Conservation (phyloP, 2,113 vertebrate species). For the Scophthalmus maximus region DNA sequence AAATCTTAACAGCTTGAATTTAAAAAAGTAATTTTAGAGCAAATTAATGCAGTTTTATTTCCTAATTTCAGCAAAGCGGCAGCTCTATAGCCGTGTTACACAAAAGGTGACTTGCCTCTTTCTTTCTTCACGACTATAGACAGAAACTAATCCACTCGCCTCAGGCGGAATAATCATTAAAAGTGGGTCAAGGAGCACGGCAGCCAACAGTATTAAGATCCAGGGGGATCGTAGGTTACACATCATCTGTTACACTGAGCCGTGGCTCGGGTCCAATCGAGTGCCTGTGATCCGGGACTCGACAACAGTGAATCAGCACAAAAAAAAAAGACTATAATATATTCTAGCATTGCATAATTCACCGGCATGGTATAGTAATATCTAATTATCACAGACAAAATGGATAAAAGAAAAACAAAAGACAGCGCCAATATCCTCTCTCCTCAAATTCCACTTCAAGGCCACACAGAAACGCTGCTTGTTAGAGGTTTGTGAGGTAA, state of each 20-base stretch:
- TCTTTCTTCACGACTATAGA: slow-evolving; percentile 46
- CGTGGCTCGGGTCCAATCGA: slow-evolving; percentile 7
- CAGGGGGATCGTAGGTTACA: slow-evolving; percentile 56
- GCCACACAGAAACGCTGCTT: not conserved
- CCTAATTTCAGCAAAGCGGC: slow-evolving; percentile 26
- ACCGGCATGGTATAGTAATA: too few species aligned
- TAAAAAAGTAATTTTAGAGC: not conserved
- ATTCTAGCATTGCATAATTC: too few species aligned
- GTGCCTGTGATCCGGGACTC: not conserved
- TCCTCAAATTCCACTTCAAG: slow-evolving; percentile 2
- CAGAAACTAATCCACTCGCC: slow-evolving; percentile 62
- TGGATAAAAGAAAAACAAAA: too few species aligned
- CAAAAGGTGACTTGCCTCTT: slow-evolving; percentile 39
- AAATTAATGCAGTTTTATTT: slow-evolving; percentile 29
- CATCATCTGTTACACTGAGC: slow-evolving; percentile 64
- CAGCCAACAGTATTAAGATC: slow-evolving; percentile 66
- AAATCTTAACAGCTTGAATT: not conserved
- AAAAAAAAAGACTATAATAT: too few species aligned
- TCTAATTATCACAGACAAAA: not conserved
- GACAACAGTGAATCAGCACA: not conserved
- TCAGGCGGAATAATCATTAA: slow-evolving; percentile 68
- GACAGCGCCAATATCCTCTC: too few species aligned
- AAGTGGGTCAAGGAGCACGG: slow-evolving; percentile 69
- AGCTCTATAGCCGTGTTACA: slow-evolving; percentile 18
- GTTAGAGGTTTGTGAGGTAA: not conserved